Percentiles rank a stretch among this genome's conserved stretches.
phyloP scores from a whole-genome alignment of 2,888 invertebrate genomes.

The Caenorhabditis wallacei region DNA sequence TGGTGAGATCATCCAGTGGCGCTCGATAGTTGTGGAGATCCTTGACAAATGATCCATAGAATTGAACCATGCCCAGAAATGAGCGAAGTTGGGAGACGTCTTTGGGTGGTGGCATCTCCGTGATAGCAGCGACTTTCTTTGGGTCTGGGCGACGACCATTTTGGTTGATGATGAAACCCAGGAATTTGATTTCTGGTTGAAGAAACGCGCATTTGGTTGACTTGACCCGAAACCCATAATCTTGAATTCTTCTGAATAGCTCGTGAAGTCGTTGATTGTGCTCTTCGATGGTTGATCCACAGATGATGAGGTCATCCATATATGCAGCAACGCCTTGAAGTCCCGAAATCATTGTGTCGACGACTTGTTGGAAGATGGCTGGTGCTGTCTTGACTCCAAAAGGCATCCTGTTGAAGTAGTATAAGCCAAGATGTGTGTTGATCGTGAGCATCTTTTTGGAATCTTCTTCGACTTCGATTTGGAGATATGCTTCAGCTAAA shows the following conservation, averaged over 20 bases:
- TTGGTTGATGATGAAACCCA: slow-evolving; percentile 50
- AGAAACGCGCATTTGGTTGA: slow-evolving; percentile 49
- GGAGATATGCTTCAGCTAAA: slow-evolving; percentile 72
- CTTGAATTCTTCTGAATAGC: background rate
- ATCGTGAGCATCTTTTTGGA: slow-evolving; percentile 51
- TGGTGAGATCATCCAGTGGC: background rate
- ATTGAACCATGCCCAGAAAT: slow-evolving; percentile 61
- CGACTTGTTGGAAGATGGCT: slow-evolving; percentile 66
- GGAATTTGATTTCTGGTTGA: slow-evolving; percentile 36
- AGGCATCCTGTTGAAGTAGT: slow-evolving; percentile 65
- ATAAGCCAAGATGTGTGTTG: slow-evolving; percentile 55
- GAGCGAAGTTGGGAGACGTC: slow-evolving; percentile 47
- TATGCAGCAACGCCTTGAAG: slow-evolving; percentile 16
- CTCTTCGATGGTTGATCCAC: slow-evolving; percentile 27
- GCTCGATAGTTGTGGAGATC: background rate
- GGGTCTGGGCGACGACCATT: slow-evolving; percentile 51
- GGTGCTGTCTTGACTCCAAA: slow-evolving; percentile 73
- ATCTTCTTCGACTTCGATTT: slow-evolving; percentile 66
- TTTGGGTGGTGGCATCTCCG: slow-evolving; percentile 47
- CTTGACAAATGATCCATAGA: slow-evolving; percentile 41
- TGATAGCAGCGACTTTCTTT: background rate
- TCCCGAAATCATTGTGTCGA: slow-evolving; percentile 46
- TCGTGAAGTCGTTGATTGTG: slow-evolving; percentile 25
- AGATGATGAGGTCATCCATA: slow-evolving; percentile 68
- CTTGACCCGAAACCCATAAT: background rate